Conservation (phyloP, 2,888 invertebrate species). For the Chalcosyrphus nemorum region DNA sequence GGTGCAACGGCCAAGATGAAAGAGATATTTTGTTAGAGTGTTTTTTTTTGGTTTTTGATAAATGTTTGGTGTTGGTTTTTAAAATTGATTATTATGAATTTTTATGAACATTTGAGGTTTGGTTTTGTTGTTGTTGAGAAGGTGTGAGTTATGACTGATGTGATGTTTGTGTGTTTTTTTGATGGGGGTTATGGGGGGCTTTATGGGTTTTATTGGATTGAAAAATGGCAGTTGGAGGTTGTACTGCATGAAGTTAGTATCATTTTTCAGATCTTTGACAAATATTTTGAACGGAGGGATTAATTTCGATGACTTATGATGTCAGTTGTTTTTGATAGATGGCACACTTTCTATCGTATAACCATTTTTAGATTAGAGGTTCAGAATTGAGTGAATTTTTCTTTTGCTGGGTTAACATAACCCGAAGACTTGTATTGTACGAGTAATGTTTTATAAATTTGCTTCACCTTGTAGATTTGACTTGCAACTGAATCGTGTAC, state of each 20-base stretch:
- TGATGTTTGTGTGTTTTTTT: slow-evolving; percentile 30
- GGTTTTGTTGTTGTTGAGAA: slow-evolving; percentile 9
- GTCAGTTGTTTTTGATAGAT: no score
- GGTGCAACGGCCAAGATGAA: slow-evolving; percentile 41
- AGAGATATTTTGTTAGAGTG: slow-evolving; percentile 14
- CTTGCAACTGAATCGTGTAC: no score
- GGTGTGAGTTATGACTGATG: slow-evolving; percentile 64
- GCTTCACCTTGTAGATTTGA: neutral
- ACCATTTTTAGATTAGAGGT: no score
- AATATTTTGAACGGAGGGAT: neutral
- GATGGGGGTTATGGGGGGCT: slow-evolving; percentile 9
- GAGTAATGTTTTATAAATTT: neutral
- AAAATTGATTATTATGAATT: slow-evolving; percentile 61
- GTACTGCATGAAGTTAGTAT: neutral
- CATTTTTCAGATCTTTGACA: neutral
- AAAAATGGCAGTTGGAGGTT: neutral
- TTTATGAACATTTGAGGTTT: slow-evolving; percentile 44
- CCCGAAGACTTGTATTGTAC: no score
- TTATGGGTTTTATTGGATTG: slow-evolving; percentile 2
- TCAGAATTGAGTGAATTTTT: no score
- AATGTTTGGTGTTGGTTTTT: slow-evolving; percentile 45
- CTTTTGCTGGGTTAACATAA: no score
- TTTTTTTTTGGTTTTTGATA: slow-evolving; percentile 32
- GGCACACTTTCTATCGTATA: no score
- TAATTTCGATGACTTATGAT: neutral